Base-by-base conservation (phyloP, 2,888 invertebrate genomes). In the Dicyrtomina minuta region DNA sequence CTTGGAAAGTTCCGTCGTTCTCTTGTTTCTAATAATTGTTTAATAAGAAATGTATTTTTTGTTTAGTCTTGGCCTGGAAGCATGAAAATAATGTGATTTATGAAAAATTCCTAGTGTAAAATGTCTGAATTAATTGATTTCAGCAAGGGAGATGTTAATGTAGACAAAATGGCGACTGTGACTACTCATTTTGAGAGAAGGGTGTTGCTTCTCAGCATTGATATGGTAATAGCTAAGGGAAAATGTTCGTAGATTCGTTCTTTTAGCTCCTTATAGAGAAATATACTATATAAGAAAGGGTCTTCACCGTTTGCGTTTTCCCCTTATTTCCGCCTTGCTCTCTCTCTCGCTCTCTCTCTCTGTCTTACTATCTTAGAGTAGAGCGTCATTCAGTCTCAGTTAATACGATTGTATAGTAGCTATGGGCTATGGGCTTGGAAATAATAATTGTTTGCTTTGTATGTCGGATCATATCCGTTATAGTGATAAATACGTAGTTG, bases 161-260 rank as follows among this genome's bases (percentile, higher is more conserved):
- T 69, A 58, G 64, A 69, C 33, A 43, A 59, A 65, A 41, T 65
- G 41, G 10, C 13, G 41, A 24, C 24, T 55, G 46, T 46, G 17
- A 46, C 15, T 15, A 13, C 15, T 46, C 17, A 20, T 46, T 15
- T 46, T 5, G 5, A 46, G 64, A 33, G 51, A 51, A 15, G 51
- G 17, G 43, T 60, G 46, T 27, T 65, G 64, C 22, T 64, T 58
- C 39, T 15, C 20, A 53, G 56, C 67, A 71, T 73, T 71, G 71
- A 73, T 70, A 71, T 73, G 71, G 70, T 68, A 72, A 74, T 74
- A 64, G 70, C 59, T 65, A 68, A 49, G n/a, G n/a, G 46, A 67
- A 72, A 68, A 74, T 33, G 66, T 70, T 74, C 70, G 53, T 66
- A 65, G 61, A 68, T 70, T 70, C 65, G 68, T 68, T 73, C 71